phyloP scores from a whole-genome alignment of 2,113 vertebrate species.

The Petrocephalus zakoni region DNA sequence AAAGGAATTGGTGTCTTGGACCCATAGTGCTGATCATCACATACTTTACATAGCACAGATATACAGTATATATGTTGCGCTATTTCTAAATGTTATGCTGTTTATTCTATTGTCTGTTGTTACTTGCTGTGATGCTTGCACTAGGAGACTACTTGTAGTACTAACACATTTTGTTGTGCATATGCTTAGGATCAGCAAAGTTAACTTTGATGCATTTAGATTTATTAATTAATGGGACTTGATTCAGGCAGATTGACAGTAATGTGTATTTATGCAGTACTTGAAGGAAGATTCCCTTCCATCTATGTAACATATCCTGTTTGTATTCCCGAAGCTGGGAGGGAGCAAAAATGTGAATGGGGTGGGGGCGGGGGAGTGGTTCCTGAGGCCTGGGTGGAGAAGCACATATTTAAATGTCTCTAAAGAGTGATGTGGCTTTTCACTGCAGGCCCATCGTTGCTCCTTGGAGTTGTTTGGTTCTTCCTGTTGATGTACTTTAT shows the following conservation, averaged over 20 bases:
- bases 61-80: no score
- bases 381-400: no score
- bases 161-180: not conserved
- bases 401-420: no score
- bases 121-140: not conserved
- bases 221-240: conserved; percentile 16
- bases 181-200: not conserved
- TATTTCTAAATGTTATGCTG: no score
- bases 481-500: not conserved
- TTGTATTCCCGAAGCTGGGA: conserved; percentile 5
- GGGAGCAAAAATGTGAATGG: no score
- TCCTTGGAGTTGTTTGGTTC: no score
- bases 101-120: no score
- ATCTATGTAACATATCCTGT: conserved; percentile 19
- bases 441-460: no score
- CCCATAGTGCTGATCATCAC: not conserved
- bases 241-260: conserved; percentile 22
- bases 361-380: no score
- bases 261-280: conserved; percentile 13
- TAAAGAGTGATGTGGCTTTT: no score
- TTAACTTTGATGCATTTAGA: not conserved
- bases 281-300: conserved; percentile 17
- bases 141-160: not conserved
- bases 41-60: not conserved
- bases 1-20: not conserved